Percentiles rank a stretch among this genome's conserved stretches.
Conservation (phyloP, 2,797 vertebrate species). For the Neosalanx taihuensis region DNA sequence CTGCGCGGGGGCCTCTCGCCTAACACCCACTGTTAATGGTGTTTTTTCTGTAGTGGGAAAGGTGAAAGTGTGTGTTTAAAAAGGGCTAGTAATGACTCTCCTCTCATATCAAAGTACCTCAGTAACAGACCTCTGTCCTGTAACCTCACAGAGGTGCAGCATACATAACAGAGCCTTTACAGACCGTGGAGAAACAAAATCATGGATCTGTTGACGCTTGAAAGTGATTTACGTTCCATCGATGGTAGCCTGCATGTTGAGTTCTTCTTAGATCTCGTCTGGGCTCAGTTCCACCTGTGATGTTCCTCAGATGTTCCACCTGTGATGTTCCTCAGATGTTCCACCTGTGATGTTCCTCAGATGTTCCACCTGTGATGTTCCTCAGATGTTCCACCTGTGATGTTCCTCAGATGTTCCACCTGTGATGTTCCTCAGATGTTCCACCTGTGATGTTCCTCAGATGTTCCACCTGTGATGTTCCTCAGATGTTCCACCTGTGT, state of each 20-base stretch:
- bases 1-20: constrained; percentile 36
- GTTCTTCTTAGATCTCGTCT: not conserved
- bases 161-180: too few species aligned
- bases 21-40: constrained; percentile 38
- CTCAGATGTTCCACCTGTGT: constrained; percentile 4
- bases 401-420: constrained; percentile 9
- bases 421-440: constrained; percentile 9
- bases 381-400: constrained; percentile 3
- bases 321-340: constrained; percentile 10
- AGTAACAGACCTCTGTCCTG: not conserved
- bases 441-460: constrained; percentile 13
- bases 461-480: constrained; percentile 8
- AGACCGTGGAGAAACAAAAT: too few species aligned
- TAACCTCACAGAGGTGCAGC: not conserved
- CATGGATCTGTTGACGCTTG: too few species aligned
- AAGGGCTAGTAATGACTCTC: not conserved
- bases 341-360: constrained; percentile 13
- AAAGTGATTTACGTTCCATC: too few species aligned
- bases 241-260: not conserved
- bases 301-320: constrained; percentile 7
- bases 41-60: constrained; percentile 25
- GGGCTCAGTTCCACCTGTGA: not conserved
- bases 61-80: constrained; percentile 22
- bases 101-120: not conserved
- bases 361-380: constrained; percentile 8